These are phyloP conservation scores for Brachymystax lenok DNA, from an alignment of 2,797 vertebrate genomes.

Conservation along the genomic window DNA sequence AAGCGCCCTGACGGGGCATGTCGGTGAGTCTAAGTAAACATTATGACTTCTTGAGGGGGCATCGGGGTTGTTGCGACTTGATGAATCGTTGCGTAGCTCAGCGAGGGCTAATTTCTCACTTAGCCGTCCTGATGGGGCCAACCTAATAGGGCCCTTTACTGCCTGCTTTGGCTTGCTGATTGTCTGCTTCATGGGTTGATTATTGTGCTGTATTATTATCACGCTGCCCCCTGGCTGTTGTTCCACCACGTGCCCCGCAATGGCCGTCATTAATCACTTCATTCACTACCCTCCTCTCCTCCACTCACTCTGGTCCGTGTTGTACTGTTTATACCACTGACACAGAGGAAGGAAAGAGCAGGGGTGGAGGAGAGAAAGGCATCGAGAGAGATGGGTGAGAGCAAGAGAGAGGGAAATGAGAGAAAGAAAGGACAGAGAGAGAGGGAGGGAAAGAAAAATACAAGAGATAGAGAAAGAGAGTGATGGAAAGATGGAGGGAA, in stretches of 20 bases:
- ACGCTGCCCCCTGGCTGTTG: conserved; percentile 75
- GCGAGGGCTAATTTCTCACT: conserved; percentile 77
- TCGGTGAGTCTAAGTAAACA: conserved; percentile 75
- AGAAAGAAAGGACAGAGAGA: neutral
- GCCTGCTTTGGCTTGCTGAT: conserved; percentile 74
- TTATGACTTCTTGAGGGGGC: conserved; percentile 71
- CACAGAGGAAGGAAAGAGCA: no score
- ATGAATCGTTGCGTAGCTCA: conserved; percentile 71
- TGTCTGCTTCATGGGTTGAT: conserved; percentile 72
- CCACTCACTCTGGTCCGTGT: conserved; percentile 50
- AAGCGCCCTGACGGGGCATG: conserved; percentile 66
- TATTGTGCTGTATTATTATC: conserved; percentile 68
- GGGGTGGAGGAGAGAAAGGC: neutral
- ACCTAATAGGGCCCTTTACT: conserved; percentile 66
- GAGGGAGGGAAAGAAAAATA: neutral
- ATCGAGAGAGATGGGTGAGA: neutral
- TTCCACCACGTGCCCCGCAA: conserved; percentile 53
- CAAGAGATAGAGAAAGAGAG: neutral
- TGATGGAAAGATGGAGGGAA: neutral
- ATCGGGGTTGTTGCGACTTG: conserved; percentile 56
- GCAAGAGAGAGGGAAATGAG: neutral
- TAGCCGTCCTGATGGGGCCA: conserved; percentile 74
- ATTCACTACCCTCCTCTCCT: conserved; percentile 29
- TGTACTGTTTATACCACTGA: neutral
- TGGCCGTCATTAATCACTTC: conserved; percentile 72